A percentile compares a stretch with the other conserved stretches of the same genome.
These are phyloP conservation scores for Pseudochromis fuscus DNA, from an alignment of 2,797 vertebrate species.

Conservation along the genomic window DNA sequence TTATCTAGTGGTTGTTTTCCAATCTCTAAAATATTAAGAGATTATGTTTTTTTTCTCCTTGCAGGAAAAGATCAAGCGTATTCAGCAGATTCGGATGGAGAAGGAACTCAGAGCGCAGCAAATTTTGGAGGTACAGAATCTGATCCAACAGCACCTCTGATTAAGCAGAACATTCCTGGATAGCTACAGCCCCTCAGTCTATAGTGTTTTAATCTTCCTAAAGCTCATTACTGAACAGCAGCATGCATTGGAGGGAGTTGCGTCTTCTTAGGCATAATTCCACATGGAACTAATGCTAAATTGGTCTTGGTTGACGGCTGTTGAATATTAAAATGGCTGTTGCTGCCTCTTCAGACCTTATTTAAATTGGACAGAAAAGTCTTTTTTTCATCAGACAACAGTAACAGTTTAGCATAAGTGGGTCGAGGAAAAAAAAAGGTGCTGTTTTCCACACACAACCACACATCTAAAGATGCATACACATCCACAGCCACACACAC, in stretches of 20 bases:
- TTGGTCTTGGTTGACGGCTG: slow-evolving; percentile 88
- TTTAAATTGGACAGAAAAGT: slow-evolving; percentile 89
- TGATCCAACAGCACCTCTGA: slow-evolving; percentile 80
- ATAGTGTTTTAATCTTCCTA: slow-evolving; percentile 85
- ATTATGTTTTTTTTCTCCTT: slow-evolving; percentile 45
- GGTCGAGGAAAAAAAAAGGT: slow-evolving; percentile 79
- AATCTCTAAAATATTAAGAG: slow-evolving; percentile 67
- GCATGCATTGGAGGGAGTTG: slow-evolving; percentile 84
- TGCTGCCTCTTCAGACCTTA: slow-evolving; percentile 84
- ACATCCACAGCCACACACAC: slow-evolving; percentile 30
- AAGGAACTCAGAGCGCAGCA: slow-evolving; percentile 99
- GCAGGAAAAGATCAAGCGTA: slow-evolving; percentile 99
- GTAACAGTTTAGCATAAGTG: slow-evolving; percentile 88
- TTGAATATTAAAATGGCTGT: slow-evolving; percentile 88
- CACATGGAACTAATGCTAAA: slow-evolving; percentile 88
- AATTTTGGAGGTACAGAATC: slow-evolving; percentile 95
- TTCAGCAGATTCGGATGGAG: slow-evolving; percentile 99
- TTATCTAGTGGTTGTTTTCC: slow-evolving; percentile 61
- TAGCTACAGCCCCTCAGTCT: slow-evolving; percentile 76
- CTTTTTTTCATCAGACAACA: slow-evolving; percentile 86
- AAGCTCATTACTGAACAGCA: slow-evolving; percentile 84
- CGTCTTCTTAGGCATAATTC: slow-evolving; percentile 86
- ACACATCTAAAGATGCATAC: slow-evolving; percentile 56
- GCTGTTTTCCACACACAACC: slow-evolving; percentile 74
- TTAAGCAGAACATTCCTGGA: slow-evolving; percentile 85